Percentiles rank a stretch among this genome's conserved stretches.
Evolutionary conservation across 2,888 invertebrate genomes (phyloP).

Genomic region (Automeris io): DNA sequence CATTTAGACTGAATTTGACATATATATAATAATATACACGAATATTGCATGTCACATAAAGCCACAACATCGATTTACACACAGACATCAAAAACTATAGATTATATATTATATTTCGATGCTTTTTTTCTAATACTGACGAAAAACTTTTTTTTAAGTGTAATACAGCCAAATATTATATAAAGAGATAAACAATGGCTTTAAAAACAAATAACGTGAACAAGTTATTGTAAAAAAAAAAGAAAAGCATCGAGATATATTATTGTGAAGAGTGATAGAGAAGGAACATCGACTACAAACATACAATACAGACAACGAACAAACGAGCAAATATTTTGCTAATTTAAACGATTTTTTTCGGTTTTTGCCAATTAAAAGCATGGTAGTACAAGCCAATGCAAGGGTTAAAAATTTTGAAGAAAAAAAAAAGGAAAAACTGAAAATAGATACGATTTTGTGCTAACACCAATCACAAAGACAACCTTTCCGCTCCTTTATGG

Average conservation of each 20-base stretch:
- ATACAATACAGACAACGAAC: conserved; percentile 41
- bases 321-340: conserved; percentile 40
- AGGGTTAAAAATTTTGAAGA: conserved; percentile 36
- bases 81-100: too few relatives aligned
- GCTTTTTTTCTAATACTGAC: too few relatives aligned
- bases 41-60: too few relatives aligned
- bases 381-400: conserved; percentile 65
- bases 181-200: too few relatives aligned
- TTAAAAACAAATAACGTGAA: too few relatives aligned
- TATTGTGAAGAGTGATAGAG: conserved; percentile 64
- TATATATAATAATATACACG: too few relatives aligned
- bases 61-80: too few relatives aligned
- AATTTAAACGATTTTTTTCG: conserved; percentile 17
- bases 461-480: conserved; percentile 52
- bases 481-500: conserved; percentile 31
- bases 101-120: too few relatives aligned
- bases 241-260: conserved; percentile 39
- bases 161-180: too few relatives aligned
- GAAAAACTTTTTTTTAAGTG: too few relatives aligned
- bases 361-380: conserved; percentile 50
- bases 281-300: conserved; percentile 74
- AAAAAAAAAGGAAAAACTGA: conserved; percentile 36
- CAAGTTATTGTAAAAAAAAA: conserved; percentile 18
- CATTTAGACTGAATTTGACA: too few relatives aligned
- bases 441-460: conserved; percentile 49